Evolutionary conservation across 2,797 vertebrate genomes (phyloP).

Genomic region (Pantherophis vulpinus): DNA sequence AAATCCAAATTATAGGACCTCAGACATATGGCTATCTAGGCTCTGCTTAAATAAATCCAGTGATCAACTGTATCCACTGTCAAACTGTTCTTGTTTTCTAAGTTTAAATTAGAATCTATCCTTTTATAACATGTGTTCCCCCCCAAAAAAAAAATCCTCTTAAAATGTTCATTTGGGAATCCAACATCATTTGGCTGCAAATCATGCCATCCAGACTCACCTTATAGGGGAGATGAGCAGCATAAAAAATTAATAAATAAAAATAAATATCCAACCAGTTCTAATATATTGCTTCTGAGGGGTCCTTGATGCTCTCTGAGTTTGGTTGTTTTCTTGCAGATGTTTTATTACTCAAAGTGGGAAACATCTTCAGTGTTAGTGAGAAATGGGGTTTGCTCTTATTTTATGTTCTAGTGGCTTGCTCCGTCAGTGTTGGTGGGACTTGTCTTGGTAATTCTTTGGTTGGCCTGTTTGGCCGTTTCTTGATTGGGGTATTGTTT

Average conservation of each 20-base stretch:
- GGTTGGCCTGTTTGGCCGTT: background rate
- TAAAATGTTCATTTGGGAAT: background rate
- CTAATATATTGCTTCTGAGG: background rate
- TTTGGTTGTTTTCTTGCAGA: background rate
- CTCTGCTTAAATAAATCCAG: background rate
- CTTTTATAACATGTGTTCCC: background rate
- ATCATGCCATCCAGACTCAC: background rate
- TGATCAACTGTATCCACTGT: background rate
- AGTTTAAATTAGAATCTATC: background rate
- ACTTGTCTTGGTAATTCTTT: background rate
- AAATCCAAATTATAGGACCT: background rate
- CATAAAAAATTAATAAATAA: background rate
- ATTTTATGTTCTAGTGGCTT: background rate
- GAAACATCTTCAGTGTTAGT: background rate
- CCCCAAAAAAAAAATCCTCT: too few relatives aligned
- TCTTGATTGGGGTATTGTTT: background rate
- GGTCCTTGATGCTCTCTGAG: background rate
- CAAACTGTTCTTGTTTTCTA: background rate
- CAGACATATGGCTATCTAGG: background rate
- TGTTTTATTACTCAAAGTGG: background rate
- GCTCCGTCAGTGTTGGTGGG: background rate
- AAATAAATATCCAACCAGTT: background rate
- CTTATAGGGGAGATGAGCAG: background rate
- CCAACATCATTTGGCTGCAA: background rate
- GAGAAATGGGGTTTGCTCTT: background rate